phyloP scores from a whole-genome alignment of 2,113 vertebrate genomes.

The Microcebus jonahi region DNA sequence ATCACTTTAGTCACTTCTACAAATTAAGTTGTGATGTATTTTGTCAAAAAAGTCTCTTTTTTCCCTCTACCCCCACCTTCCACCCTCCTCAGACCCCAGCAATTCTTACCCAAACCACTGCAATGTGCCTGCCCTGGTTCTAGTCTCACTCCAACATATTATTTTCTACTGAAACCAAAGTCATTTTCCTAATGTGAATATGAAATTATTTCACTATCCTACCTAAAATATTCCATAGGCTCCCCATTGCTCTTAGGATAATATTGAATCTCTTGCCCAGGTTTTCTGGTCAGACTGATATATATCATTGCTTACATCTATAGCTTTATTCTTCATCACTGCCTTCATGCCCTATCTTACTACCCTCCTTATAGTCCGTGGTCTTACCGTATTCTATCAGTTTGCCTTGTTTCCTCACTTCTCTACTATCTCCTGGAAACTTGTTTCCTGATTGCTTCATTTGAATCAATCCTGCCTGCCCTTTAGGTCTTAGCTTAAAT shows the following conservation, averaged over 20 bases:
- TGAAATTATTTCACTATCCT: neutral
- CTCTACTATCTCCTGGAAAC: neutral
- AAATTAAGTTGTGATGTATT: neutral
- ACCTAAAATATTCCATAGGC: neutral
- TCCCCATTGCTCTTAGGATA: neutral
- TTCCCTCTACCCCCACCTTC: rapidly evolving
- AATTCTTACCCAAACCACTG: neutral
- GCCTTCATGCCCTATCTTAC: too few species aligned
- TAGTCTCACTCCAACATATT: neutral
- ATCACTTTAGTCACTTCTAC: neutral
- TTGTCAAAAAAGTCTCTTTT: neutral
- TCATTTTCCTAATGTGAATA: neutral
- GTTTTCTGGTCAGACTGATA: neutral
- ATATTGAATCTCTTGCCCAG: neutral
- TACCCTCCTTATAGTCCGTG: neutral
- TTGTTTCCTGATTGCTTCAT: neutral
- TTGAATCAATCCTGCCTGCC: neutral
- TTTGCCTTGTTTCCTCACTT: neutral
- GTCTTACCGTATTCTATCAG: neutral
- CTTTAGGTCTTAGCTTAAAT: neutral
- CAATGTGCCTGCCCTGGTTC: neutral
- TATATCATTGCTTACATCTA: neutral
- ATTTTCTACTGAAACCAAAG: neutral
- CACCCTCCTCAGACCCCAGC: neutral
- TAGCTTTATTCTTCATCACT: neutral